Base-by-base conservation (phyloP, 1,140 invertebrate species). In the Liolophura sinensis region DNA sequence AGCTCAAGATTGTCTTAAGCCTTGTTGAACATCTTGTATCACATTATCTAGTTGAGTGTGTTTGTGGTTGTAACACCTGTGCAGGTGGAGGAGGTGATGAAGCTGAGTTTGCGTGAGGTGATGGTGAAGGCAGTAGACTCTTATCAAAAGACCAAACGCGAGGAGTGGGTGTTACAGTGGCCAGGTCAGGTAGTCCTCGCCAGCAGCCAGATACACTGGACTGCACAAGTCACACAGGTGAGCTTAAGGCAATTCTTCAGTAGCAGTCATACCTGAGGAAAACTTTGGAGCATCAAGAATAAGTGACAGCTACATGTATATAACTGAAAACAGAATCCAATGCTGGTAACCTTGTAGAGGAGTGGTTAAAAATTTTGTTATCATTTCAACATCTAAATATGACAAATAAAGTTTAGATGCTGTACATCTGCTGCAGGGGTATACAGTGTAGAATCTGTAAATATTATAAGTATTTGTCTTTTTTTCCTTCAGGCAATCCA, bases 61-160 rank as follows among this genome's bases (percentile, higher is more conserved):
- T n/a, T 47, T 24, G 6, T 25, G 40, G 24, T 65, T 22, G 46
- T 49, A 12, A 16, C 20, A 20, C 63, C 9, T 50, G 49, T 57
- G 14, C 67, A 85, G 83, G 84, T 85, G 18, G 84, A 85, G 67
- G 76, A 84, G 63, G 78, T 78, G 64, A 85, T 85, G 84, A 84
- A 83, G 65, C 65, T 81, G n/a, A 84, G 82, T 73, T 70, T 85
- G 11, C 67, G 73, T n/a, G 74, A 82, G 55, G 79, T 79, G 12
- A 82, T 73, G 62, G 64, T 71, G 20, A 78, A 83, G 56, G 82
- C 84, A 11, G 75, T 81, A 12, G 66, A 70, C 16, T 77, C 76
- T 11, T 85, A 85, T 58, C 63, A 60, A 1, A 69, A 72, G 46
- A 77, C 65, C 12, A 69, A 72, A n/a, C 67, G 84, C 1, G 67